phyloP scores from a whole-genome alignment of 2,113 vertebrate species.

The Upupa epops region DNA sequence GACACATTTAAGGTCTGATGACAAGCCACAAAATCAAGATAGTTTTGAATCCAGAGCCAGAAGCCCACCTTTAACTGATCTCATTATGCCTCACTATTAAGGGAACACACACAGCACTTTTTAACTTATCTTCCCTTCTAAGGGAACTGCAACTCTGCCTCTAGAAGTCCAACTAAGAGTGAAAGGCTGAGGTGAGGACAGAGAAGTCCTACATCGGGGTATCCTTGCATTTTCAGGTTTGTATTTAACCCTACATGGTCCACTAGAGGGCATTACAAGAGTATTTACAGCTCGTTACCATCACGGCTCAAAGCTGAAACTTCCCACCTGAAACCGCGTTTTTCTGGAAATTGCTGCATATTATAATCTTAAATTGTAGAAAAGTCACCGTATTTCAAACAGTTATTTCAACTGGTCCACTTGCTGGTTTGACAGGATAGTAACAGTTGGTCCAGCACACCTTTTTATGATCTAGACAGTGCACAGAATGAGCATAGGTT shows the following conservation, averaged over 20 bases:
- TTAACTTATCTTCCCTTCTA: neutral
- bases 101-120: neutral
- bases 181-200: neutral
- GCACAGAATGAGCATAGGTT: neutral
- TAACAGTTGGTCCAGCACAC: neutral
- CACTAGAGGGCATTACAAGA: constrained; percentile 71
- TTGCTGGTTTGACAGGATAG: neutral
- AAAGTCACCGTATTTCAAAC: neutral
- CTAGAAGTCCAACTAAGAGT: neutral
- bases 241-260: neutral
- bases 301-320: neutral
- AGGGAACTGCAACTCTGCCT: neutral
- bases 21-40: constrained; percentile 31
- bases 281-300: neutral
- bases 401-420: neutral
- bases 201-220: neutral
- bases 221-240: neutral
- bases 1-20: constrained; percentile 14
- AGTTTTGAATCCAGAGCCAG: neutral
- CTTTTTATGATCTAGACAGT: neutral
- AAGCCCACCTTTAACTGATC: neutral
- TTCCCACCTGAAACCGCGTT: neutral
- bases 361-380: neutral
- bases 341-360: constrained; percentile 27
- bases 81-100: neutral